Evolutionary conservation across 2,888 invertebrate genomes (phyloP).

Genomic region (Epirrhoe alternata): DNA sequence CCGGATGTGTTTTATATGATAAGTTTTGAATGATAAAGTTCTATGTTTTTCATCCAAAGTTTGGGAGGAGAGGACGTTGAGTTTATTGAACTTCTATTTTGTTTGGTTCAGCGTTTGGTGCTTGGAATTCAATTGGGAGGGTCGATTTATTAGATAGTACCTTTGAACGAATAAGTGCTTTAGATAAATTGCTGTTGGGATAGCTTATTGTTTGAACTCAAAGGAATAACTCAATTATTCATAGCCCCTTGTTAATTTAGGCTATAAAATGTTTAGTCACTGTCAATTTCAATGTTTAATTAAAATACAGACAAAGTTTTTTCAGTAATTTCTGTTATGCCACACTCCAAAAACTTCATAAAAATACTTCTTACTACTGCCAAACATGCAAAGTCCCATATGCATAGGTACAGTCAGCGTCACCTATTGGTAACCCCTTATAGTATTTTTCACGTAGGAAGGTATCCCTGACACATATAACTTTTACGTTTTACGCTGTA

Average conservation of each 20-base stretch:
- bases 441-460: too few species aligned
- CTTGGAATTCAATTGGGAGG: constrained; percentile 19
- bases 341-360: background rate
- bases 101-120: constrained; percentile 19
- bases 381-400: background rate
- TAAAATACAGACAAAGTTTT: background rate
- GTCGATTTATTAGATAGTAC: constrained; percentile 4
- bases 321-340: background rate
- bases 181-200: background rate
- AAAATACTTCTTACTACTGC: too few species aligned
- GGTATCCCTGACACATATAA: too few species aligned
- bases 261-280: background rate
- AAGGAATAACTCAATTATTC: background rate
- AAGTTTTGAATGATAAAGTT: constrained; percentile 50
- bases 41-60: constrained; percentile 38
- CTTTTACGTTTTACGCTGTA: too few species aligned
- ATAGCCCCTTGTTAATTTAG: background rate
- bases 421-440: too few species aligned
- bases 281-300: background rate
- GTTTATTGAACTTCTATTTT: constrained; percentile 37
- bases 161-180: constrained; percentile 1
- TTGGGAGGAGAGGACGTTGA: constrained; percentile 24
- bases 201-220: background rate
- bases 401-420: too few species aligned
- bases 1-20: constrained; percentile 54